Base-by-base conservation (phyloP, 2,113 vertebrate species). In the Cinclus cinclus region DNA sequence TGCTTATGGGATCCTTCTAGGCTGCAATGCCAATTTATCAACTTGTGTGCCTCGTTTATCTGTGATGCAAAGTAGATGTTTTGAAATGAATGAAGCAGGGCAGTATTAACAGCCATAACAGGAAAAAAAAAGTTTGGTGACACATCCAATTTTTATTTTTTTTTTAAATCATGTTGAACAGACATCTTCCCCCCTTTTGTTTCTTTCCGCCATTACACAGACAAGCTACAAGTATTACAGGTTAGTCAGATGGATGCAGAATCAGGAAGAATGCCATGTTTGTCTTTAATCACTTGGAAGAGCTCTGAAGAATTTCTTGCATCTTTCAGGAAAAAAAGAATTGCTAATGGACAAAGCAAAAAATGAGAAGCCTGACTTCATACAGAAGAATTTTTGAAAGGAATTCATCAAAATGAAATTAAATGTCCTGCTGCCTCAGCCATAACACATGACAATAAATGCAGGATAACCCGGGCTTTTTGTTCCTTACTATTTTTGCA, bases 401-500 rank as follows among this genome's bases (percentile, higher is more conserved):
- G n/a, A 60, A 60, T 77, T 60, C 3, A 49, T 82, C 33, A 71
- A 53, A 73, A 73, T 78, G 22, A 65, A 89, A 78, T 73, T 50
- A 56, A 70, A 42, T 41, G 23, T 93, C 90, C 65, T 79, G 79
- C 86, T 93, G 83, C 13, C 62, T 93, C 44, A 79, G 35, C 60
- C 27, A 28, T 81, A 63, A 71, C 21, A 65, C 25, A 15, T 85
- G n/a, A 68, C n/a, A 88, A 63, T 90, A 95, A 86, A 47, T 18
- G 42, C 60, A 75, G 68, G 23, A 52, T 37, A 90, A 71, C 47
- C 37, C 6, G 0, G 1, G 2, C 5, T 67, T 71, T 88, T 70
- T 91, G 62, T 76, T 93, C 35, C 27, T 71, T 95, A 77, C 42
- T 68, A 22, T 65, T 92, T 89, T 85, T 92, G 83, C 65, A 83